Conservation (phyloP, 2,888 invertebrate species). For the Norana najaformis region DNA sequence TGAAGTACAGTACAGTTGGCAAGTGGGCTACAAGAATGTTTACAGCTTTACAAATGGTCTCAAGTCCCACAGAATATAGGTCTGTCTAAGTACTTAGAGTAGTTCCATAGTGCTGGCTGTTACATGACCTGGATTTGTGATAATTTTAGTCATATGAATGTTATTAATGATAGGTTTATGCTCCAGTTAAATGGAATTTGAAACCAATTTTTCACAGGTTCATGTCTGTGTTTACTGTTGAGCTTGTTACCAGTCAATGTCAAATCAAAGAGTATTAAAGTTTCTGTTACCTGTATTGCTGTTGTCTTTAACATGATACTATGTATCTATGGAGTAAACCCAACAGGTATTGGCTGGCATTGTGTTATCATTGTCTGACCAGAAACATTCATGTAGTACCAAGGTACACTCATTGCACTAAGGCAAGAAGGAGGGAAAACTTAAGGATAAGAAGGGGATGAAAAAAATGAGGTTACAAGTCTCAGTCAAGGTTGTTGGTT, state of each 20-base stretch:
- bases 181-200: not conserved
- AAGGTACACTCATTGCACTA: not conserved
- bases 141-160: constrained; percentile 7
- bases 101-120: not conserved
- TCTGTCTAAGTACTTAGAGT: not conserved
- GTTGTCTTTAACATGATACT: not conserved
- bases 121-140: not conserved
- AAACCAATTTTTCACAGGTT: constrained; percentile 13
- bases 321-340: not conserved
- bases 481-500: too few species aligned
- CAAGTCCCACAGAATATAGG: not conserved
- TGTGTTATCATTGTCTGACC: not conserved
- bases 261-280: constrained; percentile 13
- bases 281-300: not conserved
- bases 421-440: not conserved
- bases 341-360: not conserved
- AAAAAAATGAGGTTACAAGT: not conserved
- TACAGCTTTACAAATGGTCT: not conserved
- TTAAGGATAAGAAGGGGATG: not conserved
- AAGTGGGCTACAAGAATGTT: too few species aligned
- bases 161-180: not conserved
- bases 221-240: not conserved
- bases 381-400: too few species aligned
- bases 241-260: not conserved
- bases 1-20: not conserved